Base-by-base conservation (phyloP, 2,113 vertebrate genomes). In the Chionis minor region DNA sequence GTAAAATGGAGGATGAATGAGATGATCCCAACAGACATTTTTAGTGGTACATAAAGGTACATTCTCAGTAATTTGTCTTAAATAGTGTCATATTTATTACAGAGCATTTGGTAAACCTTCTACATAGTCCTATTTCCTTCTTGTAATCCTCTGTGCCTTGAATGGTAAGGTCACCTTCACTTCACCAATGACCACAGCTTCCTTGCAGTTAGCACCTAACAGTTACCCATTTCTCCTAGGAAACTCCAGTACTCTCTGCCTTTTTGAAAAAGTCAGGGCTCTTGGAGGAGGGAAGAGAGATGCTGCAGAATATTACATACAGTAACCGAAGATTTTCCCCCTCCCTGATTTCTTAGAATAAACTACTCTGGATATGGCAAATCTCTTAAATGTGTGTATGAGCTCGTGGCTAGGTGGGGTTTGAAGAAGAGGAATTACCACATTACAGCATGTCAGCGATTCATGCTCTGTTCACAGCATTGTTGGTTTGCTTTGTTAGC, bases 61-160 rank as follows among this genome's bases (percentile, higher is more conserved):
- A 3, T 40, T 62, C 52, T 69, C 26, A 9, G 24, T 51, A 52
- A 75, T 33, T 70, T 52, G 7, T 49, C 20, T 71, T 66, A 49
- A 59, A 33, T 44, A 26, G 5, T 0, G 1, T 38, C 27, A 8
- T 61, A 33, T 42, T 27, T 86, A 56, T 51, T 54, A 23, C 23
- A 55, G 47, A 33, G 5, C 11, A 45, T 18, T 63, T n/a, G 45
- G 49, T 51, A 78, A 87, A 70, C 20, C 4, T 42, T 33, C 40
- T 51, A 5, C 14, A 16, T 61, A 67, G 79, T 51, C 0, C 2
- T 59, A 0, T 54, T 55, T 67, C 11, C 13, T 79, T 32, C 26
- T 17, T 49, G 22, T 30, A n/a, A 26, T 33, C 23, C 0, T 0
- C 4, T 44, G 4, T 27, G 22, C 9, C n/a, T 38, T 79, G 35